Evolutionary conservation across 2,113 vertebrate genomes (phyloP).

Genomic region (Tangachromis dhanisi): DNA sequence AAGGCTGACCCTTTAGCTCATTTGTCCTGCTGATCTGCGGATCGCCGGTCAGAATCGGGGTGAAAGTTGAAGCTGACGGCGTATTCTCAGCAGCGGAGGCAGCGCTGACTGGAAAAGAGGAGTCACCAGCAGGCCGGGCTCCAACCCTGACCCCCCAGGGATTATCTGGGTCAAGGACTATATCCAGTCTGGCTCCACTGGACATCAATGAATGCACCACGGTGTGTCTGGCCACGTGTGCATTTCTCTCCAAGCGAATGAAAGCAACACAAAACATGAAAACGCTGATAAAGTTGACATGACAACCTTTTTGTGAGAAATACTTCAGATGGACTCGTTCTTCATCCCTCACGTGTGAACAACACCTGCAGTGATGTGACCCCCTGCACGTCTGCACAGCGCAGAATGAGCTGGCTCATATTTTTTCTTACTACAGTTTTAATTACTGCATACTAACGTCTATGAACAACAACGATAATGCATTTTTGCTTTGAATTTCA

Average conservation of each 20-base stretch:
- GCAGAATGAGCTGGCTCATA: background rate
- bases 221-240: background rate
- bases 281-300: background rate
- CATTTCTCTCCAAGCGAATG: background rate
- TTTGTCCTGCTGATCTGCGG: background rate
- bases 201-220: constrained; percentile 14
- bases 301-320: background rate
- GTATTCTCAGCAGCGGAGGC: constrained; percentile 44
- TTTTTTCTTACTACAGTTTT: background rate
- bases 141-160: background rate
- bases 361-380: background rate
- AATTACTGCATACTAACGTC: accelerated
- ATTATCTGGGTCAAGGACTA: constrained; percentile 29
- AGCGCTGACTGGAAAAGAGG: constrained; percentile 30
- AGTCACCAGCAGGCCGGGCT: constrained; percentile 19
- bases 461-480: background rate
- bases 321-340: background rate
- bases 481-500: background rate
- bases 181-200: constrained; percentile 50
- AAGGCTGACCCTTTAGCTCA: background rate
- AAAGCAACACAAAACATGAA: background rate
- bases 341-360: background rate
- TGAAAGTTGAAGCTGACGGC: constrained; percentile 16
- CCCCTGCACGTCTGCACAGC: background rate
- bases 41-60: background rate